Evolutionary conservation across 2,113 vertebrate species (phyloP).

Genomic region (Ictalurus punctatus): DNA sequence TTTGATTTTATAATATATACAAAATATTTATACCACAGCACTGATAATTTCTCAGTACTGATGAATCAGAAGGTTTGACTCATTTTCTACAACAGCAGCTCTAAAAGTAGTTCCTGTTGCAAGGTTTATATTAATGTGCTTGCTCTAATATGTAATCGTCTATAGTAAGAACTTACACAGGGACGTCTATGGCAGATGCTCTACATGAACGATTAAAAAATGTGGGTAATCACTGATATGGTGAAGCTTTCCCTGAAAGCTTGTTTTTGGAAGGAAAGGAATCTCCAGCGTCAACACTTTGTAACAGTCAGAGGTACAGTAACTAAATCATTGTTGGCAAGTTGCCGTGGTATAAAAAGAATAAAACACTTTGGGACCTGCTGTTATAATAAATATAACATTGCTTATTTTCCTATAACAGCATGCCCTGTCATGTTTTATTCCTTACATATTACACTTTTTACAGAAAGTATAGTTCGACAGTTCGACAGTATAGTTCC

Average conservation of each 20-base stretch:
- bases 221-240: neutral
- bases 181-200: neutral
- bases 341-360: constrained; percentile 4
- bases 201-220: neutral
- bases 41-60: neutral
- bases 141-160: neutral
- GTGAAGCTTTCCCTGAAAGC: neutral
- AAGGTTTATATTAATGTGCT: neutral
- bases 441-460: neutral
- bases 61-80: neutral
- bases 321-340: neutral
- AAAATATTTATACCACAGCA: neutral
- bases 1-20: neutral
- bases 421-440: neutral
- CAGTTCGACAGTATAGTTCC: neutral
- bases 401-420: neutral
- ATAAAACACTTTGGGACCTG: neutral
- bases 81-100: neutral
- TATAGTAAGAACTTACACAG: neutral
- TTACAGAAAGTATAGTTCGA: neutral
- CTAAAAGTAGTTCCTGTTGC: neutral
- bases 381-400: neutral
- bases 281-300: neutral
- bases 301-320: neutral
- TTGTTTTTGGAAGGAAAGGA: neutral